Conservation (phyloP, 2,797 vertebrate species). For the Phalanger gymnotis region DNA sequence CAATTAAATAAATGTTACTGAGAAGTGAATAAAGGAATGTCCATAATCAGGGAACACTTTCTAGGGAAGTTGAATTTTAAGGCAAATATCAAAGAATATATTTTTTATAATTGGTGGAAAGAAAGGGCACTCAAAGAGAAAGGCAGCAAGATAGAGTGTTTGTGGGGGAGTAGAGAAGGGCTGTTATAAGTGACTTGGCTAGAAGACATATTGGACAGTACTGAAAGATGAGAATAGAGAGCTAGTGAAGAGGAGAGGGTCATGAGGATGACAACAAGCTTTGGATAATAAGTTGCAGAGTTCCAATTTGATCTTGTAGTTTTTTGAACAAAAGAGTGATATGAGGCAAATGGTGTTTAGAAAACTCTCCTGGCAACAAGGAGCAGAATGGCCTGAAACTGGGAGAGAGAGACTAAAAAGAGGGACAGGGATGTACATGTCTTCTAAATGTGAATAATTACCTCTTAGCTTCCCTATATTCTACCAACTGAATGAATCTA, state of each 20-base stretch:
- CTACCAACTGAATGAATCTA: conserved; percentile 18
- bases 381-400: background rate
- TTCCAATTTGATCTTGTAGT: conserved; percentile 30
- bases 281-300: conserved; percentile 8
- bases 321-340: conserved; percentile 17
- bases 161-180: background rate
- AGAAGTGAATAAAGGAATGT: background rate
- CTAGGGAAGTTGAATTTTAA: background rate
- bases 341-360: background rate
- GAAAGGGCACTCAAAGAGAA: background rate
- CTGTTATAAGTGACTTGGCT: background rate
- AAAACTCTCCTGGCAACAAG: conserved; percentile 30
- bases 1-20: background rate
- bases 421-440: background rate
- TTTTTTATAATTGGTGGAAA: background rate
- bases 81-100: background rate
- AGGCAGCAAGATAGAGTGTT: background rate
- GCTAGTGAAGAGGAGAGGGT: background rate
- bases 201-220: background rate
- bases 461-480: background rate
- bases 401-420: background rate
- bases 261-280: background rate
- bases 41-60: background rate
- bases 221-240: background rate
- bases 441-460: conserved; percentile 34